Evolutionary conservation across 2,888 invertebrate genomes (phyloP).

Genomic region (Parapristionchus giblindavisi): DNA sequence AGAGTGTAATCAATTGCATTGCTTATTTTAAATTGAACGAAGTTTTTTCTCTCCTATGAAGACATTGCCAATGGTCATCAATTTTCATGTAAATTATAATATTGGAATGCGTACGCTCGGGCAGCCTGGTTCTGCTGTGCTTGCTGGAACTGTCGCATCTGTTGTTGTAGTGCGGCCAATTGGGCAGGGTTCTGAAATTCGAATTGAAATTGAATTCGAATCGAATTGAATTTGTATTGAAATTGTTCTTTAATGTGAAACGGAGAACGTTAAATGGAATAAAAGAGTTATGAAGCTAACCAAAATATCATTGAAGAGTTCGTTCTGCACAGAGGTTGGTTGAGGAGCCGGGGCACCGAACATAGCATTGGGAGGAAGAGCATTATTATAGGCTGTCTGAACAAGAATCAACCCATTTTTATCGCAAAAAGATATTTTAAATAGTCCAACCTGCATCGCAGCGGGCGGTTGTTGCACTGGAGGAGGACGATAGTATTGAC

Average conservation of each 20-base stretch:
- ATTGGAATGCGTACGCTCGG: not conserved
- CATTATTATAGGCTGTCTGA: constrained; percentile 10
- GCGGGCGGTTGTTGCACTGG: constrained; percentile 7
- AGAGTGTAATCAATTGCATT: not conserved
- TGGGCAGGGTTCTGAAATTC: constrained; percentile 12
- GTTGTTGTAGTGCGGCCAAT: constrained; percentile 5
- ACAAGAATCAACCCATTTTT: not conserved
- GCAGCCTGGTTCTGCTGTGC: constrained; percentile 20
- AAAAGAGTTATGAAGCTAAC: not conserved
- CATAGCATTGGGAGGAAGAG: constrained; percentile 17
- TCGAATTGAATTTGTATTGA: too few species aligned
- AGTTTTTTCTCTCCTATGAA: too few species aligned
- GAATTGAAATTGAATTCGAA: too few species aligned
- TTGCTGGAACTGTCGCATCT: constrained; percentile 1
- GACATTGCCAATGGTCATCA: not conserved
- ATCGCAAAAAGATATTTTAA: not conserved
- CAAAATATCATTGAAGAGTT: not conserved
- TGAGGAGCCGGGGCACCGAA: constrained; percentile 1
- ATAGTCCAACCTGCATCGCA: not conserved
- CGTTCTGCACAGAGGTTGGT: not conserved
- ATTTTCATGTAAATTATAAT: not conserved
- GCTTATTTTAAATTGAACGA: too few species aligned
- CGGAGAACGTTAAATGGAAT: not conserved
- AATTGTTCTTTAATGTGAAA: too few species aligned
- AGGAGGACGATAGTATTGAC: not conserved